Percentiles rank a stretch among this genome's conserved stretches.
These are phyloP conservation scores for Astyanax mexicanus DNA, from an alignment of 2,797 vertebrate species.

Conservation along the genomic window DNA sequence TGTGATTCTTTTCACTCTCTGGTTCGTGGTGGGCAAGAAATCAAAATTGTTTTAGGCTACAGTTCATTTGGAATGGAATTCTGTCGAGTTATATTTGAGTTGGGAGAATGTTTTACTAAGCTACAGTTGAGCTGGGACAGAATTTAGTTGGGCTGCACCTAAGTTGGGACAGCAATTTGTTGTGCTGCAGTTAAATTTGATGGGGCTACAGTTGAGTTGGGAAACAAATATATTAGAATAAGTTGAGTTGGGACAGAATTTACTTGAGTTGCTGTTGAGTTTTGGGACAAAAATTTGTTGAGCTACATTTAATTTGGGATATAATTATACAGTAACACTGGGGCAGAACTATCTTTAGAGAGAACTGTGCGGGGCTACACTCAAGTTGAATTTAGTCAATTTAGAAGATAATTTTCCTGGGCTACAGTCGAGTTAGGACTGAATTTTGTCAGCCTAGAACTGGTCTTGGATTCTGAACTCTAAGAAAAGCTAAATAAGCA, in stretches of 20 bases:
- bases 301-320: background rate
- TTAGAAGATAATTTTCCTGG: too few species aligned
- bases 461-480: background rate
- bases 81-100: background rate
- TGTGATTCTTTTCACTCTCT: too few species aligned
- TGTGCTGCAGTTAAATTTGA: background rate
- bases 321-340: background rate
- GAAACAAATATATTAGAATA: background rate
- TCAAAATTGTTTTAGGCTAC: background rate
- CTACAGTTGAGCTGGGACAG: background rate
- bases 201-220: constrained; percentile 11
- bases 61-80: background rate
- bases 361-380: background rate
- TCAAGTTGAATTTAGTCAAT: too few species aligned
- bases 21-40: too few species aligned
- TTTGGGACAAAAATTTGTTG: too few species aligned
- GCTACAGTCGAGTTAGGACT: background rate
- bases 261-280: background rate
- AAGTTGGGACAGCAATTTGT: background rate
- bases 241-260: background rate
- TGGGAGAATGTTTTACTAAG: background rate
- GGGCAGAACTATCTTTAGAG: background rate
- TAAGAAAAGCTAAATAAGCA: too few species aligned
- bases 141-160: constrained; percentile 17
- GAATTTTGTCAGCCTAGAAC: background rate